A percentile compares a stretch with the other conserved stretches of the same genome.
phyloP scores from a whole-genome alignment of 2,888 invertebrate genomes.

The Mactromeris polynyma region DNA sequence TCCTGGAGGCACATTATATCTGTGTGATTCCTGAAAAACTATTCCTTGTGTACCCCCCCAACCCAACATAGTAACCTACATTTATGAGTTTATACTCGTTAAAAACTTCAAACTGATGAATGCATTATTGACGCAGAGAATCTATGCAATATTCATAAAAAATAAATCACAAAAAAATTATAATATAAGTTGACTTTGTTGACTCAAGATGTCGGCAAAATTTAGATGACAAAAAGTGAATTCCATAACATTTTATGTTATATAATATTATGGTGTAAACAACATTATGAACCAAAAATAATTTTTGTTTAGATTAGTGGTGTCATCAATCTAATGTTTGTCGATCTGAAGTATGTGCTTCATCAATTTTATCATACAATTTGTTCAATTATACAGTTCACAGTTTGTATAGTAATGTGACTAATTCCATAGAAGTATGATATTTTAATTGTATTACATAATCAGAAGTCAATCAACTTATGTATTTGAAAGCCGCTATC shows the following conservation, averaged over 20 bases:
- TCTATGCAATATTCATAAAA: neutral
- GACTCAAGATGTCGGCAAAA: neutral
- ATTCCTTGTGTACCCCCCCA: neutral
- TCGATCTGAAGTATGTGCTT: neutral
- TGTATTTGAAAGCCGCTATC: neutral
- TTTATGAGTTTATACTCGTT: too few species aligned
- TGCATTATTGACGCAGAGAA: neutral
- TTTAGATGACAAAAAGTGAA: neutral
- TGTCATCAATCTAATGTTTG: neutral
- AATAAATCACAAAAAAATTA: neutral
- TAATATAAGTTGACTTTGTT: neutral
- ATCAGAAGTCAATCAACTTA: neutral
- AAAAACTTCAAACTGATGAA: neutral
- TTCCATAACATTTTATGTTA: too few species aligned
- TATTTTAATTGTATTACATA: neutral
- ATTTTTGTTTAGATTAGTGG: neutral
- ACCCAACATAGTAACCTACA: neutral
- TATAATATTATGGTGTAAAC: too few species aligned
- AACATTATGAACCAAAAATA: too few species aligned
- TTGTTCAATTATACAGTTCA: neutral
- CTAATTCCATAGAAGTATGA: neutral
- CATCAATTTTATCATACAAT: neutral
- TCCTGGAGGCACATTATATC: neutral
- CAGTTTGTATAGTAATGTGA: neutral
- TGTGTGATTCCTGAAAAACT: neutral